Evolutionary conservation across 2,888 invertebrate species (phyloP).

Genomic region (Oscheius sp.): DNA sequence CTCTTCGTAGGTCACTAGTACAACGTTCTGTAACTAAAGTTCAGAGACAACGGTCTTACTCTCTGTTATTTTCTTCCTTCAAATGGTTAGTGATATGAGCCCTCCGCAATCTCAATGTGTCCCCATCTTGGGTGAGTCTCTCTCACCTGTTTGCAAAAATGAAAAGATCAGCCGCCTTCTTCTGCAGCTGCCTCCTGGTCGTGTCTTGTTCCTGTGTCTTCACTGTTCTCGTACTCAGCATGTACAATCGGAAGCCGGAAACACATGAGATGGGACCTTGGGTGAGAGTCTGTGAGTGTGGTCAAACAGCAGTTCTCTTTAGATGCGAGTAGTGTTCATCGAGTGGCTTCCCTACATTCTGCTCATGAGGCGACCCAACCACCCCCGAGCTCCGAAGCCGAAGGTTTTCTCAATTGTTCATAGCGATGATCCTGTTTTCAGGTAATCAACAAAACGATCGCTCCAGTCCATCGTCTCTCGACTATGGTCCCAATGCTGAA

Average conservation of each 20-base stretch:
- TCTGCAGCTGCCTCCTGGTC: slow-evolving; percentile 60
- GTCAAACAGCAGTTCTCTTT: neutral
- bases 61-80: slow-evolving; percentile 62
- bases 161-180: slow-evolving; percentile 55
- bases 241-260: slow-evolving; percentile 51
- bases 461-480: slow-evolving; percentile 51
- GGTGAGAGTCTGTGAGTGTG: neutral
- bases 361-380: slow-evolving; percentile 55
- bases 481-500: slow-evolving; percentile 54
- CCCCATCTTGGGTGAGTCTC: slow-evolving; percentile 51
- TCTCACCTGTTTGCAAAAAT: neutral
- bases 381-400: slow-evolving; percentile 57
- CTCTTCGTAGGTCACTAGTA: slow-evolving; percentile 41
- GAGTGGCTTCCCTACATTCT: slow-evolving; percentile 58
- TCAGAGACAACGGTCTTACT: slow-evolving; percentile 61
- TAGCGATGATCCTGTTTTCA: neutral
- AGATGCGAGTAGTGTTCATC: slow-evolving; percentile 59
- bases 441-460: slow-evolving; percentile 52
- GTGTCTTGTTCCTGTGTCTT: slow-evolving; percentile 61
- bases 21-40: neutral
- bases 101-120: slow-evolving; percentile 60
- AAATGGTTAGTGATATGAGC: slow-evolving; percentile 60
- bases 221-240: slow-evolving; percentile 55
- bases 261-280: slow-evolving; percentile 32
- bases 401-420: slow-evolving; percentile 35